Evolutionary conservation across 2,113 vertebrate genomes (phyloP).

Genomic region (Notiomystis cincta): DNA sequence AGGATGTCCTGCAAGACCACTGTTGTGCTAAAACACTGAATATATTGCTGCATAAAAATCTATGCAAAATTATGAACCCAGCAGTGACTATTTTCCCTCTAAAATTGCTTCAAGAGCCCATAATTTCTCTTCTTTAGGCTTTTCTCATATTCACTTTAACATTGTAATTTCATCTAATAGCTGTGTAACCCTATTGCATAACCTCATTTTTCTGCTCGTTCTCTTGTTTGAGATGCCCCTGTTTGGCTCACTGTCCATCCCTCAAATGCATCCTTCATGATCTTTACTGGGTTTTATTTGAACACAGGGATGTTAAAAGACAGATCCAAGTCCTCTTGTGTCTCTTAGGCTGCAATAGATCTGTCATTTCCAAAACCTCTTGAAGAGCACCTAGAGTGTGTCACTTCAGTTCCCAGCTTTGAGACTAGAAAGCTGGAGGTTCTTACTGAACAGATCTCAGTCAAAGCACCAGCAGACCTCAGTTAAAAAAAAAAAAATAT

Average conservation of each 20-base stretch:
- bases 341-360: neutral
- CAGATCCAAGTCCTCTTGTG: neutral
- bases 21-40: neutral
- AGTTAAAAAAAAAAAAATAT: neutral
- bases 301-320: neutral
- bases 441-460: neutral
- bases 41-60: neutral
- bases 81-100: neutral
- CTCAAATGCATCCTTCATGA: neutral
- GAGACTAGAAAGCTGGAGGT: neutral
- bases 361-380: neutral
- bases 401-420: neutral
- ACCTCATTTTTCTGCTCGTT: neutral
- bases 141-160: neutral
- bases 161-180: neutral
- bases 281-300: neutral
- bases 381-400: neutral
- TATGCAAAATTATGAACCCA: constrained; percentile 10
- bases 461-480: neutral
- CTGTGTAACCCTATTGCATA: neutral
- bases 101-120: neutral
- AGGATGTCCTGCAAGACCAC: neutral
- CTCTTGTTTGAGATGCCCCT: neutral
- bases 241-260: neutral
- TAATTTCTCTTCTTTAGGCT: neutral